Evolutionary conservation across 2,797 vertebrate genomes (phyloP).

Genomic region (Acanthornis magna): DNA sequence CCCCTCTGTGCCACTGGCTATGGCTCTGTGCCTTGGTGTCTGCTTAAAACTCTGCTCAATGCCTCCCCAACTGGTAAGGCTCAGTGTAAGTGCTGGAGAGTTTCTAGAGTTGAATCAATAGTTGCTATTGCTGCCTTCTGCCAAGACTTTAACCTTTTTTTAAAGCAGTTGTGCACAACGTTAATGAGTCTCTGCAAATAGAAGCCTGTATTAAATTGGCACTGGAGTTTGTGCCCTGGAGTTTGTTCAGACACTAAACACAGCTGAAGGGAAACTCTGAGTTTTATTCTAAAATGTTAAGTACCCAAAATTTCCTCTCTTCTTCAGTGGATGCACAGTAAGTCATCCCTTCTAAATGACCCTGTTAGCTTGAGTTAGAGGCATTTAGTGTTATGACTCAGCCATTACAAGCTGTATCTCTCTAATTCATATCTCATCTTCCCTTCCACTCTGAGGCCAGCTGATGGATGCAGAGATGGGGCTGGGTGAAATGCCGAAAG

Average conservation of each 20-base stretch:
- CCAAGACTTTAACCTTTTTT: constrained; percentile 47
- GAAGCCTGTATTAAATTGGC: constrained; percentile 28
- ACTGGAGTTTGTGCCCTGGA: constrained; percentile 6
- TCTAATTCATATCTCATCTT: not conserved
- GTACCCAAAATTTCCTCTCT: not conserved
- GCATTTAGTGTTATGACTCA: not conserved
- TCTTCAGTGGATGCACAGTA: constrained; percentile 30
- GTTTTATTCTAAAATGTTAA: constrained; percentile 42
- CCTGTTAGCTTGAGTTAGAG: constrained; percentile 17
- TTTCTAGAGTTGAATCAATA: not conserved
- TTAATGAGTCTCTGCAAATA: constrained; percentile 35
- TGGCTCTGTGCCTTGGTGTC: not conserved
- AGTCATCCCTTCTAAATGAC: constrained; percentile 12
- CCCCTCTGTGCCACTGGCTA: not conserved
- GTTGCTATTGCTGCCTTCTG: not conserved
- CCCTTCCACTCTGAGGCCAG: not conserved
- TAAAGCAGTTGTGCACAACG: constrained; percentile 6
- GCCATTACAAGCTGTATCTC: not conserved
- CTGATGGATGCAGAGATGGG: not conserved
- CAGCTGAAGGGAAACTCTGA: constrained; percentile 27
- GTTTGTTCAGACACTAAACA: constrained; percentile 23
- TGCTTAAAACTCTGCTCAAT: not conserved
- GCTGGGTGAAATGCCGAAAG: not conserved
- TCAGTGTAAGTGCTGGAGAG: not conserved
- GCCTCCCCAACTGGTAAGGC: not conserved